phyloP scores from a whole-genome alignment of 2,888 invertebrate genomes.

The Vanessa cardui region DNA sequence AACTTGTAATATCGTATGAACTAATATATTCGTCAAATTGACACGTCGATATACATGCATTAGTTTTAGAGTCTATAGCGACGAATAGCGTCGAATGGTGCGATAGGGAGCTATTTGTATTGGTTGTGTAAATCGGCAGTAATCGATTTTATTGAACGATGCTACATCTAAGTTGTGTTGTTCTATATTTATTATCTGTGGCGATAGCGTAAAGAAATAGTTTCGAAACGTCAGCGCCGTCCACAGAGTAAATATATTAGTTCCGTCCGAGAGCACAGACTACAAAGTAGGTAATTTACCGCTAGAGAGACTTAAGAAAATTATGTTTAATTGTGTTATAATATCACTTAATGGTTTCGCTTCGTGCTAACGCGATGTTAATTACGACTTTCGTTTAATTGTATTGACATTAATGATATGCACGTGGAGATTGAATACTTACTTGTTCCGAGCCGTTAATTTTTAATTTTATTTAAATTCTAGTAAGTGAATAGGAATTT shows the following conservation, averaged over 20 bases:
- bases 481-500: no score
- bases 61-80: no score
- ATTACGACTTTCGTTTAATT: slow-evolving; percentile 52
- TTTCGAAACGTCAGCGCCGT: not conserved
- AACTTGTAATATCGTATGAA: no score
- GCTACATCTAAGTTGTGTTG: no score
- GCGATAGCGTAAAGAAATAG: not conserved
- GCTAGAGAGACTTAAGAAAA: slow-evolving; percentile 55
- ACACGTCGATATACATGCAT: no score
- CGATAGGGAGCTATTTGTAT: no score
- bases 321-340: slow-evolving; percentile 65
- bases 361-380: slow-evolving; percentile 61
- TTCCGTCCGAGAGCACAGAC: slow-evolving; percentile 44
- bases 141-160: no score
- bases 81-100: no score
- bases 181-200: not conserved
- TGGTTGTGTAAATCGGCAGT: no score
- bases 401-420: slow-evolving; percentile 53
- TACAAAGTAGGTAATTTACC: slow-evolving; percentile 51
- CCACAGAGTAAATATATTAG: slow-evolving; percentile 47
- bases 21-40: no score
- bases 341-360: slow-evolving; percentile 57
- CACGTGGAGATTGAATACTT: not conserved
- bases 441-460: not conserved
- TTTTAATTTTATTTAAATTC: not conserved